Conservation (phyloP, 2,113 vertebrate genomes). For the Sinocyclocheilus anshuiensis region DNA sequence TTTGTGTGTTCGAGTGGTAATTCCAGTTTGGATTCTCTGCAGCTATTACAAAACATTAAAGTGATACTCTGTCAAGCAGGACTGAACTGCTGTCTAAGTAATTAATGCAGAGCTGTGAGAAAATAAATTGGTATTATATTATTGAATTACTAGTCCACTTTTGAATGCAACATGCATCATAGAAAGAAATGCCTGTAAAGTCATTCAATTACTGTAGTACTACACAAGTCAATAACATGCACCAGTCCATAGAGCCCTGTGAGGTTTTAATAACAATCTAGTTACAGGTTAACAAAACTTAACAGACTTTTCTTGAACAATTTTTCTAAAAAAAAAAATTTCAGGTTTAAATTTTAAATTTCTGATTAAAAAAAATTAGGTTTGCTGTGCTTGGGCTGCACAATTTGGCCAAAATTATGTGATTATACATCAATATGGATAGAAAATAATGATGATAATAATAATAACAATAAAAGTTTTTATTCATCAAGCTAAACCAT, state of each 20-base stretch:
- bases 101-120: slow-evolving; percentile 3
- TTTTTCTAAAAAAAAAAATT: neutral
- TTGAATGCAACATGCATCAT: slow-evolving; percentile 5
- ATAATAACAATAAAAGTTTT: no score
- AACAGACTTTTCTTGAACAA: neutral
- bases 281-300: neutral
- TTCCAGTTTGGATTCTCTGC: slow-evolving; percentile 1
- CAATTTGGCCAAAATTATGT: no score
- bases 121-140: slow-evolving; percentile 9
- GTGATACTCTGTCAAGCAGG: neutral
- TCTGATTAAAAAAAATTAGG: no score
- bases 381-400: no score
- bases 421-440: no score
- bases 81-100: neutral
- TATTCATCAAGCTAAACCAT: no score
- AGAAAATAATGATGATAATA: no score
- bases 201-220: neutral
- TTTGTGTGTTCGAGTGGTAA: neutral
- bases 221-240: neutral
- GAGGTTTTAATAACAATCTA: slow-evolving; percentile 2
- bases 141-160: neutral
- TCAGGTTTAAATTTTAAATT: no score
- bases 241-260: neutral
- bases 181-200: slow-evolving; percentile 4
- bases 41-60: neutral